Evolutionary conservation across 1,140 invertebrate genomes (phyloP), one percentile per base, ranked within the genome.

Genomic region (Riptortus pedestris): DNA sequence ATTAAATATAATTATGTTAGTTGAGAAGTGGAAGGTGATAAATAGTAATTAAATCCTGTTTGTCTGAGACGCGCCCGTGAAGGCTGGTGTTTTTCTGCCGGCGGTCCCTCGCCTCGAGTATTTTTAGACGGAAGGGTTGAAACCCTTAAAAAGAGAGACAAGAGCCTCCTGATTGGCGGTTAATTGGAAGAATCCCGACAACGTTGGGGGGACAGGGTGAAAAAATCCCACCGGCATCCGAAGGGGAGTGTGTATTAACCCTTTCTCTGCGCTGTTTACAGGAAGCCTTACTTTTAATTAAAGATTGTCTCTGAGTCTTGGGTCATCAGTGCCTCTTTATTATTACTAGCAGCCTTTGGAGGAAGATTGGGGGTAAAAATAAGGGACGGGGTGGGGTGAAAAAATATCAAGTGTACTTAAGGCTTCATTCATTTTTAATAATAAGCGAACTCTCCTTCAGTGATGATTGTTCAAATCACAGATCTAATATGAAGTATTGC

Each of bases 71-170:
- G 5, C 5, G 5, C 14, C 31, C 31, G 5, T 14, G 31, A 38
- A 7, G 31, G 5, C 31, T 5, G 5, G 5, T 14, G 14, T 14
- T 14, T 38, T 38, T 38, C 31, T 38, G 16, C 2, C 38, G 27
- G 43, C 18, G 61, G 47, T 33, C 48, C 48, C 48, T 62, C 60
- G 24, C 31, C 14, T 11, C n/a, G 31, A 38, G 31, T 38, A 38
- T 38, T 38, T 38, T 38, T 38, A 38, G 14, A 14, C 5, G 31
- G 14, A 38, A 38, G 31, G 31, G 31, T 38, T 38, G 31, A 38
- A 38, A 38, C 31, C n/a, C 31, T 38, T 38, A 38, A 38, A 38
- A 38, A 38, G 31, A 38, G 31, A 38, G 31, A 38, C 31, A 38
- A 38, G 31, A 38, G 31, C 31, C 31, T 14, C 31, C 31, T 38